phyloP scores from a whole-genome alignment of 2,888 invertebrate genomes.

The Gibbula magus region DNA sequence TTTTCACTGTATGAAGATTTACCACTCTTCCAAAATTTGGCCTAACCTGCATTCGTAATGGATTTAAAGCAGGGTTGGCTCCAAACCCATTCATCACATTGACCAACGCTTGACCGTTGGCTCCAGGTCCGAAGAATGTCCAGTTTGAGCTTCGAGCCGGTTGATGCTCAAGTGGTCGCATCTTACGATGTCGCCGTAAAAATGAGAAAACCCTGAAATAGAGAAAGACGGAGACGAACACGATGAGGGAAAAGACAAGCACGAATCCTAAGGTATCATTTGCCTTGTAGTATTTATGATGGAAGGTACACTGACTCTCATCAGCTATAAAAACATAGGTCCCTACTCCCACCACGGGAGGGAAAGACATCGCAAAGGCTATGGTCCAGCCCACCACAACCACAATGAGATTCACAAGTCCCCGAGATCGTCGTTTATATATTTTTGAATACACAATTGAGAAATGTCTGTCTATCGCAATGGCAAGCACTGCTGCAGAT shows the following conservation, averaged over 20 bases:
- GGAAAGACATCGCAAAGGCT: constrained; percentile 67
- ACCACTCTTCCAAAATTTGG: constrained; percentile 58
- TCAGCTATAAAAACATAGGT: constrained; percentile 63
- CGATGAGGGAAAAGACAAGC: constrained; percentile 60
- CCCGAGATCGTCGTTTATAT: constrained; percentile 63
- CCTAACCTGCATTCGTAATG: constrained; percentile 42
- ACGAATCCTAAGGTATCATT: constrained; percentile 69
- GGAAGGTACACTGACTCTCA: constrained; percentile 68
- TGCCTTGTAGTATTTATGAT: constrained; percentile 63
- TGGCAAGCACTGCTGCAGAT: constrained; percentile 58
- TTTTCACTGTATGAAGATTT: constrained; percentile 60
- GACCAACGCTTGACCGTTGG: constrained; percentile 64
- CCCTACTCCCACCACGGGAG: constrained; percentile 68
- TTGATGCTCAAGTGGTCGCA: constrained; percentile 64
- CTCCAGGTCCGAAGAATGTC: constrained; percentile 70
- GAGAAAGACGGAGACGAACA: constrained; percentile 55
- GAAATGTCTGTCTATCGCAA: constrained; percentile 66
- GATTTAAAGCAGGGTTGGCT: constrained; percentile 47
- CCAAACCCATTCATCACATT: constrained; percentile 68
- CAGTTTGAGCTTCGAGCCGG: constrained; percentile 69
- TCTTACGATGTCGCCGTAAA: constrained; percentile 63
- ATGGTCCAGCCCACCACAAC: constrained; percentile 64
- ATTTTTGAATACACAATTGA: constrained; percentile 59
- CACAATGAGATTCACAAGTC: constrained; percentile 55
- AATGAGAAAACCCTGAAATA: constrained; percentile 66